Evolutionary conservation across 2,797 vertebrate species (phyloP).

Genomic region (Scarus forsteni): DNA sequence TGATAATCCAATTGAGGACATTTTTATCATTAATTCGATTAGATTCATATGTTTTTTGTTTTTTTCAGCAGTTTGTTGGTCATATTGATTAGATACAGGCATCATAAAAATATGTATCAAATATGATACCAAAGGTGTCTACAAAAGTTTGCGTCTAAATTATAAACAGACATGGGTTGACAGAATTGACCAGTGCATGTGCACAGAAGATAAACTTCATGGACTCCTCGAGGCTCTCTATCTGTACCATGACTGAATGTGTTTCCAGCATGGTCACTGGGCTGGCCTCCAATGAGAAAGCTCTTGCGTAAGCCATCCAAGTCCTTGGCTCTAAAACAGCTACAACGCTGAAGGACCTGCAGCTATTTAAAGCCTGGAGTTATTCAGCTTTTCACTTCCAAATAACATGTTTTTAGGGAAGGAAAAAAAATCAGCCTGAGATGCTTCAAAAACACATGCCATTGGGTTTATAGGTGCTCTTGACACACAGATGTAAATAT

Average conservation of each 20-base stretch:
- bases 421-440: background rate
- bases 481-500: background rate
- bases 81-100: too few species aligned
- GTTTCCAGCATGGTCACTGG: constrained; percentile 26
- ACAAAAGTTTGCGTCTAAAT: constrained; percentile 1
- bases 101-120: too few species aligned
- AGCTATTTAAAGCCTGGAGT: constrained; percentile 52
- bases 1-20: too few species aligned
- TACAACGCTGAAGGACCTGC: constrained; percentile 33
- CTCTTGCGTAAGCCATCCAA: constrained; percentile 62
- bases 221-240: background rate
- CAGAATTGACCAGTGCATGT: background rate
- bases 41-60: too few species aligned
- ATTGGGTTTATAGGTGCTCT: background rate
- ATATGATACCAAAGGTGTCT: too few species aligned
- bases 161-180: background rate
- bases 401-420: constrained; percentile 24
- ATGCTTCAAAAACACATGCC: background rate
- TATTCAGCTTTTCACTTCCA: constrained; percentile 42
- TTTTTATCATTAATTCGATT: too few species aligned
- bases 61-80: too few species aligned
- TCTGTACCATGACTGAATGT: constrained; percentile 8
- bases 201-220: background rate
- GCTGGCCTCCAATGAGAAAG: constrained; percentile 31
- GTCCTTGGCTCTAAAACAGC: constrained; percentile 43